These are phyloP conservation scores for Sinosuthora webbiana DNA, from an alignment of 2,113 vertebrate genomes.

Conservation along the genomic window DNA sequence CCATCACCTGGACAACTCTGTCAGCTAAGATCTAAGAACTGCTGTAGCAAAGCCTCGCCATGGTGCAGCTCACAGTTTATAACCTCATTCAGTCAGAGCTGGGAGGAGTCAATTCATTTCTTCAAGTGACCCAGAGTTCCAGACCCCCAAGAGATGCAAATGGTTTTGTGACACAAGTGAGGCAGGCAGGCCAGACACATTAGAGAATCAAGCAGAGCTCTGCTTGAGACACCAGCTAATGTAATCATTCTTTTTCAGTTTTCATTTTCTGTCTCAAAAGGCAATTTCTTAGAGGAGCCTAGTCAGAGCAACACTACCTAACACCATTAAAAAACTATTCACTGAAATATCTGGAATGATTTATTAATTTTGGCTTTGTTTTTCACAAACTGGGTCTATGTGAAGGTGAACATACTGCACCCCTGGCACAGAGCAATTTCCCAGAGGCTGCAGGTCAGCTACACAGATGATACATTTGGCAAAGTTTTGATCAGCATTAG, in stretches of 20 bases:
- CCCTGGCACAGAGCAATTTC: not conserved
- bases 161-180: not conserved
- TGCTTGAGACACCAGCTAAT: not conserved
- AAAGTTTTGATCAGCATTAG: not conserved
- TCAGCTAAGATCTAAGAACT: not conserved
- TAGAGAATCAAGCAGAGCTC: not conserved
- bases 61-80: not conserved
- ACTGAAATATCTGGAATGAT: not conserved
- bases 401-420: not conserved
- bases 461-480: accelerated
- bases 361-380: not conserved
- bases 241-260: not conserved
- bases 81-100: not conserved
- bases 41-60: not conserved
- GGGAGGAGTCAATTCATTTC: not conserved
- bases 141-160: not conserved
- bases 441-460: not conserved
- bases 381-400: not conserved
- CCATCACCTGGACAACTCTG: not conserved
- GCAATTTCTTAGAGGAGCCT: not conserved
- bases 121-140: not conserved
- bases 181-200: not conserved
- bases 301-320: not conserved
- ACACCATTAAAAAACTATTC: not conserved
- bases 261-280: not conserved